Percentiles rank a stretch among this genome's conserved stretches.
Conservation (phyloP, 2,888 invertebrate species). For the Plusia festucae region DNA sequence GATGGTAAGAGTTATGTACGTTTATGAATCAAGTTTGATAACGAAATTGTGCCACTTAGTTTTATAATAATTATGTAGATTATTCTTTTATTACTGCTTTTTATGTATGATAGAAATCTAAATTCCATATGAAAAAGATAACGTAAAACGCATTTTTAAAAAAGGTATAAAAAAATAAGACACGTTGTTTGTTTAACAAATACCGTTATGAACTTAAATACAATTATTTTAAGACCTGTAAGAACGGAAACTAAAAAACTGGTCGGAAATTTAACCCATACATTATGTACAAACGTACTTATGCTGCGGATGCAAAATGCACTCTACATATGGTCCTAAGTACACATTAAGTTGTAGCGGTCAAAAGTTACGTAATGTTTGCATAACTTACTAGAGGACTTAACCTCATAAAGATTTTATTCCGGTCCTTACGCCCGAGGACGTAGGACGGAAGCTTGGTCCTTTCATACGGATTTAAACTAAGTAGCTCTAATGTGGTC, state of each 20-base stretch:
- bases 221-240: constrained; percentile 44
- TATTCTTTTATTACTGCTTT: no score
- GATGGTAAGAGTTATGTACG: no score
- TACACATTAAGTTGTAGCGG: constrained; percentile 38
- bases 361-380: constrained; percentile 28
- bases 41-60: no score
- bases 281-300: constrained; percentile 49
- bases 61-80: no score
- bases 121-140: no score
- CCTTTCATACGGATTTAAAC: neutral
- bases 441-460: neutral
- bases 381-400: constrained; percentile 10
- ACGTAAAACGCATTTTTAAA: neutral
- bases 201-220: neutral
- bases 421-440: constrained; percentile 8
- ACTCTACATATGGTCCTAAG: constrained; percentile 49
- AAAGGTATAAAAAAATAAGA: neutral
- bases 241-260: constrained; percentile 41
- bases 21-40: no score
- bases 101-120: no score
- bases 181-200: neutral
- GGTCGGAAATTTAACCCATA: constrained; percentile 49
- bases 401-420: neutral
- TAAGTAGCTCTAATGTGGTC: neutral
- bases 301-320: constrained; percentile 56